Evolutionary conservation across 23 tunicate species (phyloP).

Genomic region (Halocynthia aurantium): DNA sequence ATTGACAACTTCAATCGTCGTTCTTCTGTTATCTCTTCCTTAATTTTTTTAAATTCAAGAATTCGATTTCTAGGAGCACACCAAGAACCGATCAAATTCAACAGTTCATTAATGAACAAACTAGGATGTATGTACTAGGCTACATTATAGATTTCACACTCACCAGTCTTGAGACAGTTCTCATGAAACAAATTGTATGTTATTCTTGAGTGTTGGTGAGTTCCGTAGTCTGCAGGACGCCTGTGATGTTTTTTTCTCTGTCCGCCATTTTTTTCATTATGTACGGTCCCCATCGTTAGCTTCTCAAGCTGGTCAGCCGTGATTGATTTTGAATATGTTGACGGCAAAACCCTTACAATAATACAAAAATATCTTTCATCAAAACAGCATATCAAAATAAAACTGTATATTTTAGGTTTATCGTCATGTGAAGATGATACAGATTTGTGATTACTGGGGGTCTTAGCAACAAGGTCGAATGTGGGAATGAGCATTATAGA

Average conservation of each 20-base stretch:
- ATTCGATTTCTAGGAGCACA: too few relatives aligned
- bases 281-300: constrained; percentile 77
- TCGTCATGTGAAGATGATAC: neutral
- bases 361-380: neutral
- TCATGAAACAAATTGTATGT: constrained; percentile 90
- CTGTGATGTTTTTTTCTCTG: constrained; percentile 50
- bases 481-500: constrained; percentile 76
- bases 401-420: neutral
- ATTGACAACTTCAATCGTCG: constrained; percentile 75
- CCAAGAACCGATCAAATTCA: too few relatives aligned
- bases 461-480: constrained; percentile 59
- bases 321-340: constrained; percentile 31
- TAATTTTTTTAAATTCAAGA: neutral
- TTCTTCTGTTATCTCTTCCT: constrained; percentile 94
- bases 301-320: constrained; percentile 40
- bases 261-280: constrained; percentile 18
- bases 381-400: neutral
- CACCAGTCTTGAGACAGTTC: constrained; percentile 63
- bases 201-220: constrained; percentile 47
- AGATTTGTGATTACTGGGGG: constrained; percentile 26
- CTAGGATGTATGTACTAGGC: too few relatives aligned
- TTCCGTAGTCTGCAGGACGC: constrained; percentile 35
- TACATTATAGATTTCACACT: neutral
- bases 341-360: constrained; percentile 33
- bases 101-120: too few relatives aligned